phyloP scores from a whole-genome alignment of 1,140 invertebrate genomes.

The Bactericera cockerelli region DNA sequence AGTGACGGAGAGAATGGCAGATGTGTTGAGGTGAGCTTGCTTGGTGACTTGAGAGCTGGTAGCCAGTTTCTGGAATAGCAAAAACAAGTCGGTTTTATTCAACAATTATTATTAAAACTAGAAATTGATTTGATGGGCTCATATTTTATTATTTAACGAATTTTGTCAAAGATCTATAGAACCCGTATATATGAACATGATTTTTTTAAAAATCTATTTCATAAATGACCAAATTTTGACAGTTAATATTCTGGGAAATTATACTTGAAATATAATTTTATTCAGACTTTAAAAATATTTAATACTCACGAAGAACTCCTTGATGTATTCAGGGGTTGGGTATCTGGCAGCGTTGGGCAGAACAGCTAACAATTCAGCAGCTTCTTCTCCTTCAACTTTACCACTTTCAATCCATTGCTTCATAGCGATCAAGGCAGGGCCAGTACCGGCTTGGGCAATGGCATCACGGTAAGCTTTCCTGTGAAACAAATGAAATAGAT shows the following conservation, averaged over 20 bases:
- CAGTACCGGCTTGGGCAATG: conserved; percentile 43
- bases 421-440: conserved; percentile 41
- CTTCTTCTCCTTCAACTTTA: conserved; percentile 36
- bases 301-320: conserved; percentile 36
- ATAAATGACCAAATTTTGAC: no score
- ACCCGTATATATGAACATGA: no score
- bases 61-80: conserved; percentile 31
- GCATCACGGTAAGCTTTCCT: conserved; percentile 42
- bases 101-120: not conserved
- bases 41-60: conserved; percentile 31
- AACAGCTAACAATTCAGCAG: conserved; percentile 34
- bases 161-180: no score
- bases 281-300: no score
- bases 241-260: no score
- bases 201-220: no score
- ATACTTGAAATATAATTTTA: no score
- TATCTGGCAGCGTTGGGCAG: conserved; percentile 34
- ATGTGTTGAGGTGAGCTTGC: conserved; percentile 32
- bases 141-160: no score
- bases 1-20: conserved; percentile 38
- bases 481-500: conserved; percentile 3
- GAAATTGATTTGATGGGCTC: not conserved
- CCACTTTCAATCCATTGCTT: conserved; percentile 38
- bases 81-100: no score
- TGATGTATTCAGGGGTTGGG: conserved; percentile 43